Conservation (phyloP, 2,797 vertebrate species). For the Lophius americanus region DNA sequence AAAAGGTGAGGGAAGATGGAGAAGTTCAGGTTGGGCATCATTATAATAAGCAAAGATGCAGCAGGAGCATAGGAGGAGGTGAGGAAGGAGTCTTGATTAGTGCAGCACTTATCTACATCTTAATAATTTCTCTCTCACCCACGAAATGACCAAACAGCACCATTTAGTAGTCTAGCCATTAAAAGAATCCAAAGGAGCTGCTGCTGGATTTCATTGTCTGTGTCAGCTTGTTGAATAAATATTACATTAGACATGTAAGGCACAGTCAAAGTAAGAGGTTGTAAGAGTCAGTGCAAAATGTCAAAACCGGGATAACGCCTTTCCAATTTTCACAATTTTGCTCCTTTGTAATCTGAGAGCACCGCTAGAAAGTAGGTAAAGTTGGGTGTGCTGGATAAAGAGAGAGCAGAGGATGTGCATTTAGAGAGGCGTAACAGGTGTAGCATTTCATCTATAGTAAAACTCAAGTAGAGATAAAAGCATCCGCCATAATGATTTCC, state of each 20-base stretch:
- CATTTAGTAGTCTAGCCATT: slow-evolving; percentile 20
- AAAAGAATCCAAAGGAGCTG: slow-evolving; percentile 9
- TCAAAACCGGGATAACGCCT: slow-evolving; percentile 17
- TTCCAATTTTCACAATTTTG: slow-evolving; percentile 34
- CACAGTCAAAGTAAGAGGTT: slow-evolving; percentile 23
- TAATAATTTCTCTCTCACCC: slow-evolving; percentile 84
- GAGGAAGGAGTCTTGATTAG: slow-evolving; percentile 60
- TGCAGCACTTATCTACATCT: slow-evolving; percentile 82
- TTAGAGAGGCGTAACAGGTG: slow-evolving; percentile 49
- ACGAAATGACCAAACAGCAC: slow-evolving; percentile 36
- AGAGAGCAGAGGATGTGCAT: slow-evolving; percentile 37
- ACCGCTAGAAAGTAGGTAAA: slow-evolving; percentile 24
- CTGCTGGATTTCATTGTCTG: slow-evolving; percentile 13
- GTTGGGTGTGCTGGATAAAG: slow-evolving; percentile 39
- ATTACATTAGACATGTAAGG: slow-evolving; percentile 30
- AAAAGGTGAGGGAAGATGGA: slow-evolving; percentile 85
- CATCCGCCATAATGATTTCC: slow-evolving; percentile 36
- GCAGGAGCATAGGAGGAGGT: slow-evolving; percentile 21
- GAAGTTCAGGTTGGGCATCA: slow-evolving; percentile 85
- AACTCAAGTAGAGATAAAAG: slow-evolving; percentile 65
- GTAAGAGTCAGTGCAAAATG: slow-evolving; percentile 34
- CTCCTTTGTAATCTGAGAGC: slow-evolving; percentile 22
- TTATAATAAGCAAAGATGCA: slow-evolving; percentile 80
- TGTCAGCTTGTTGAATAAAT: slow-evolving; percentile 29
- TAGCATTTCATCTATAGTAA: slow-evolving; percentile 51